Evolutionary conservation across 1,140 invertebrate genomes (phyloP), one percentile per base, ranked within the genome.

Genomic region (Magallana gigas): DNA sequence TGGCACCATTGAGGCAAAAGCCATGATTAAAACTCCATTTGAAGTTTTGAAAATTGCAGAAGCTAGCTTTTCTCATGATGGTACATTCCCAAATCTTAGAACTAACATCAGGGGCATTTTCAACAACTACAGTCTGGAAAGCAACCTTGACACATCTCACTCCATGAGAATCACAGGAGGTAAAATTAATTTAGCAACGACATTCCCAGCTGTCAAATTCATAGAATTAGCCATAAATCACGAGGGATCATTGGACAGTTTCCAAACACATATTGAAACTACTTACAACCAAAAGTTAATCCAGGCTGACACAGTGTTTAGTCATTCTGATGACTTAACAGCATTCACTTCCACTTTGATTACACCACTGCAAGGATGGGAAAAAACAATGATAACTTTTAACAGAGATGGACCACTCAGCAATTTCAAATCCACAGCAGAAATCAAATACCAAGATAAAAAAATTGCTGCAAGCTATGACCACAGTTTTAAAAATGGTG

Each of bases 21-120:
- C 88, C 11, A 76, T 87, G 16, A 85, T 90, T 6, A 87, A 48
- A 9, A 83, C 86, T 80, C 89, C 89, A 14, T 90, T 90, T 59
- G 29, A 48, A 84, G 18, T 59, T 68, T 5, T 90, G 12, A 85
- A 84, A 68, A 83, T 86, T 58, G 89, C 85, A 14, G 80, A 88
- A 23, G 29, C 87, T 57, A 81, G 57, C 23, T 90, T 88, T 57
- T 86, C 36, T 68, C 89, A 90, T 88, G 84, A 60, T 68, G 86
- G 84, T 59, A 57, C 57, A 7, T n/a, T 48, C 8, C 16, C 48
- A 6, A 86, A 85, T 23, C 76, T 90, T 16, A 87, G 82, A 58
- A 84, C 89, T 56, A 62, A 86, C 68, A 83, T n/a, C 57, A 68
- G 57, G 4, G 56, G 64, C 11, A 88, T 84, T 60, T 90, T 57